These are phyloP conservation scores for Drosophila baimaii DNA, from an alignment of 1,140 invertebrate species.

Conservation along the genomic window DNA sequence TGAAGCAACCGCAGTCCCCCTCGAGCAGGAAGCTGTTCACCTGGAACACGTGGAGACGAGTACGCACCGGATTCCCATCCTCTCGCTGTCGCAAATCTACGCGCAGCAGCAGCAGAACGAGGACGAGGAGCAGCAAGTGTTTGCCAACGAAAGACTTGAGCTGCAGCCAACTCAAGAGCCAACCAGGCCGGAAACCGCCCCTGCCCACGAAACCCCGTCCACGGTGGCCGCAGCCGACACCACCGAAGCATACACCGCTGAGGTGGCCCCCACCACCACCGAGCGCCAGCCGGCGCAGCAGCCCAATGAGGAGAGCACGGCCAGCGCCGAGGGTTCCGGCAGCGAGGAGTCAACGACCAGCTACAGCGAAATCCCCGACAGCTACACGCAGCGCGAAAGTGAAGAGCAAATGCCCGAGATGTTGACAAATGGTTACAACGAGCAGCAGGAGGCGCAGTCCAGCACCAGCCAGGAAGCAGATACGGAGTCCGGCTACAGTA, in stretches of 20 bases:
- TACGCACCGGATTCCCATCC: slow-evolving; percentile 51
- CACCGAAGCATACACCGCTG: slow-evolving; percentile 17
- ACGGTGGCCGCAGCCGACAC: slow-evolving; percentile 2
- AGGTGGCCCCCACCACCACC: slow-evolving; percentile 20
- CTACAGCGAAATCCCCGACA: slow-evolving; percentile 14
- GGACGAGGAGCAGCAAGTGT: slow-evolving; percentile 62
- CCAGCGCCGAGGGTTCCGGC: slow-evolving; percentile 23
- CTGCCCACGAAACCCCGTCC: background rate
- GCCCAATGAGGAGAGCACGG: slow-evolving; percentile 39
- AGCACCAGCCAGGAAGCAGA: slow-evolving; percentile 6
- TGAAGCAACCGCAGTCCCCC: slow-evolving; percentile 20
- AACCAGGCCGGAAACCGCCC: slow-evolving; percentile 42
- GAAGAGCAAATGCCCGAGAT: slow-evolving; percentile 70
- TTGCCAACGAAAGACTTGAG: slow-evolving; percentile 51
- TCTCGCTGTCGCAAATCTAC: slow-evolving; percentile 78
- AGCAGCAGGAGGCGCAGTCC: slow-evolving; percentile 44
- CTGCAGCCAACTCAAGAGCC: slow-evolving; percentile 40
- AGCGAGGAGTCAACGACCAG: slow-evolving; percentile 47
- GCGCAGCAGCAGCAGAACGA: slow-evolving; percentile 74
- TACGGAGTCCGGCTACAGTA: slow-evolving; percentile 3
- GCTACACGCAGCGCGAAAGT: slow-evolving; percentile 37
- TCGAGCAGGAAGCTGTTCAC: slow-evolving; percentile 50
- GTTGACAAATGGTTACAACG: slow-evolving; percentile 71
- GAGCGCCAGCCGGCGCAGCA: slow-evolving; percentile 12
- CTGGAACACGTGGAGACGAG: slow-evolving; percentile 44